Evolutionary conservation across 2,113 vertebrate genomes (phyloP), one percentile per base, ranked within the genome.

Genomic region (Ailuropoda melanoleuca): DNA sequence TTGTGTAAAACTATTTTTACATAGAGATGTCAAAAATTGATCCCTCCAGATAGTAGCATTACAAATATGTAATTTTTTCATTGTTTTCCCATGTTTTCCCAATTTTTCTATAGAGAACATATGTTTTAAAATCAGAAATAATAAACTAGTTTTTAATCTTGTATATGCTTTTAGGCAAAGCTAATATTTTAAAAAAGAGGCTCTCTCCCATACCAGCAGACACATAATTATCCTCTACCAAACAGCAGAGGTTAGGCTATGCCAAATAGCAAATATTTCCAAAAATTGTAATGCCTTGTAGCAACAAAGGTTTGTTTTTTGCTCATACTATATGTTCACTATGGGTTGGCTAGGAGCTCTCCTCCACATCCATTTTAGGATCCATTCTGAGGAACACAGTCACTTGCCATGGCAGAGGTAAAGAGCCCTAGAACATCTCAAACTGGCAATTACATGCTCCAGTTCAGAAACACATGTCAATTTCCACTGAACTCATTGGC

Each of bases 141-240:
- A 90, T 34, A 72, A 81, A 53, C 50, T 90, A 60, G n/a, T 62
- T 78, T 97, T 89, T 72, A 87, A 96, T 53, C 56, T 58, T 66
- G 6, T 21, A 19, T 24, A 21, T 81, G 62, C 39, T 85, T 85
- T 85, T 39, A 89, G n/a, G 4, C 46, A 75, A 64, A 88, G 31
- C 43, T 94, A 85, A 70, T 70, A 92, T 93, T 75, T 46, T 66
- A 50, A 24, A 75, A 84, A 85, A 48, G 48, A 89, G 8, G 55
- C 31, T 68, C 7, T 80, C 24, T 89, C 17, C 70, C 14, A 66
- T n/a, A 72, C 23, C 8, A 84, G 21, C 46, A 93, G 8, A 97
- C 29, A 86, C 15, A 86, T 55, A 88, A 75, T 88, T 75, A 68
- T 62, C 17, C 13, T 60, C 55, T 48, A 34, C 12, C 13, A 26